Base-by-base conservation (phyloP, 2,797 vertebrate species). In the Centroberyx gerrardi region DNA sequence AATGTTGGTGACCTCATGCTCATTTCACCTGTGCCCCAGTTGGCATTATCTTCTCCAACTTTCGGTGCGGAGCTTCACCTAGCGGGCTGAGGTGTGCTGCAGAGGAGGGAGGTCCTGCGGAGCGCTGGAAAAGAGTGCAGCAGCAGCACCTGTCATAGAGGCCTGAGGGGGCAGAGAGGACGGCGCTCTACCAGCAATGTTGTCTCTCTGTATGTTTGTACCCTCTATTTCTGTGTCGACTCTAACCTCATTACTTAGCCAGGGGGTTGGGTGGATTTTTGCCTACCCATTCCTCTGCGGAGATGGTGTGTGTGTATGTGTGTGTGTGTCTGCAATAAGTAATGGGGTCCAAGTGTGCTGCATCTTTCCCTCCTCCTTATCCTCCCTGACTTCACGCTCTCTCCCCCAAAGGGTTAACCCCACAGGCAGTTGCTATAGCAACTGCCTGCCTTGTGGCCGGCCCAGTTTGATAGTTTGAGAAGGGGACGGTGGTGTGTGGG, bases 21-120 rank as follows among this genome's bases (percentile, higher is more conserved):
- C 63, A 33, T 36, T 83, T 92, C 70, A 86, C 88, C 87, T 86
- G 81, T 90, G 85, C 48, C 72, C 87, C 65, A 91, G 12, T 86
- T 91, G 86, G 85, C 87, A 78, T 67, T 74, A 65, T 68, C 8
- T 80, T 79, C 54, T 71, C 44, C 58, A 86, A 60, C 80, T 76
- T 80, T 73, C 77, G 67, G 29, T 73, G 72, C 70, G 51, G 63
- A 55, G 68, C 59, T 75, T 82, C 72, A 74, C 38, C 3, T 80
- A 87, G 68, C 51, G 72, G 65, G 61, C 66, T 66, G 65, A 73
- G 52, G 28, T 72, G 62, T 76, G 66, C 78, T 72, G 73, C 66
- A 80, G 28, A 70, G 73, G 83, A 80, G 80, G 40, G 36, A 72
- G 72, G 68, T 69, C 44, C 78, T 72, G 67, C 66, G 63, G 68